Evolutionary conservation across 2,888 invertebrate species (phyloP).

Genomic region (Actias luna): DNA sequence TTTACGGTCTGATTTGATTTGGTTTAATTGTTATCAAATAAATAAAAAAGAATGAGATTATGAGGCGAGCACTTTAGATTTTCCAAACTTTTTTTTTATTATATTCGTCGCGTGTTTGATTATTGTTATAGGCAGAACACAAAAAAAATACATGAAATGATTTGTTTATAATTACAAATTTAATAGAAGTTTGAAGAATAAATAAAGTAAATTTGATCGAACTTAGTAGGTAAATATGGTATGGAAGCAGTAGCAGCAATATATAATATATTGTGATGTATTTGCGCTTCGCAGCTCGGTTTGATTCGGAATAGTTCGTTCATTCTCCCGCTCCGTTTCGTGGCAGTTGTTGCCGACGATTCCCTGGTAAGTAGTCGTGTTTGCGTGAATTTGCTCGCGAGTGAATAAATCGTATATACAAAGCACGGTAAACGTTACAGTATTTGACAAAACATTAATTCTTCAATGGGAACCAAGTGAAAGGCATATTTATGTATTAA

Average conservation of each 20-base stretch:
- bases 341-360: constrained; percentile 55
- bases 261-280: constrained; percentile 18
- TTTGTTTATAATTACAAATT: background rate
- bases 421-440: constrained; percentile 65
- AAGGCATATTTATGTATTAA: constrained; percentile 23
- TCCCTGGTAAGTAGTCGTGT: constrained; percentile 37
- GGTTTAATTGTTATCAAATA: too few relatives aligned
- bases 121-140: too few relatives aligned
- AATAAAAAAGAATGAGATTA: too few relatives aligned
- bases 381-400: constrained; percentile 29
- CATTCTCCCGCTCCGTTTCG: constrained; percentile 11
- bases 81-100: too few relatives aligned
- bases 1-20: too few relatives aligned
- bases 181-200: background rate
- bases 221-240: background rate
- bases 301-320: constrained; percentile 40
- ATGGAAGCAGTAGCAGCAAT: background rate
- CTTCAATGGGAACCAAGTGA: constrained; percentile 54
- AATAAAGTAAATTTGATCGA: background rate
- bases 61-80: too few relatives aligned
- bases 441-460: constrained; percentile 52
- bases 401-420: constrained; percentile 32
- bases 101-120: too few relatives aligned
- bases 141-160: too few relatives aligned
- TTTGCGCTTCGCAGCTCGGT: constrained; percentile 44